Conservation (phyloP, 2,113 vertebrate species). For the Tor tambroides region DNA sequence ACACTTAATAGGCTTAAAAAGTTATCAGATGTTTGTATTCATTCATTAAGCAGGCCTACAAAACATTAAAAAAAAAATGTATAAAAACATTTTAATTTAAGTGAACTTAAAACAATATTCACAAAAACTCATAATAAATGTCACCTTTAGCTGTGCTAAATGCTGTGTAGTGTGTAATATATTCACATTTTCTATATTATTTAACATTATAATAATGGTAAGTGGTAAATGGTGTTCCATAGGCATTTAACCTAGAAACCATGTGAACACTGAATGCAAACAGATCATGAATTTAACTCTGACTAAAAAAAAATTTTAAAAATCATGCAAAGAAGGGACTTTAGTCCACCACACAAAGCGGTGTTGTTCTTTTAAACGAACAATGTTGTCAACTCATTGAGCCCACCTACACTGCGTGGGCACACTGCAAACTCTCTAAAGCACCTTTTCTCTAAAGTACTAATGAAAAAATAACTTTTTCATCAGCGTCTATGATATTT, state of each 20-base stretch:
- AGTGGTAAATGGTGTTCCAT: background rate
- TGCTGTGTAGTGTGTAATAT: too few species aligned
- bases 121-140: too few species aligned
- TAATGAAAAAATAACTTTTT: slow-evolving; percentile 30
- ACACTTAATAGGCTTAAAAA: too few species aligned
- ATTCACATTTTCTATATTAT: too few species aligned
- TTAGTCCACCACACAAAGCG: background rate
- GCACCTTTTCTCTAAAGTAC: background rate
- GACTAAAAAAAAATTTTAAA: too few species aligned
- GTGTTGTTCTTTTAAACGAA: slow-evolving; percentile 18
- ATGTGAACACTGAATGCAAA: background rate
- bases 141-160: too few species aligned
- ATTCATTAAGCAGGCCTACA: too few species aligned
- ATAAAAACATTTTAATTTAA: too few species aligned
- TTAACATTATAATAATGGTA: background rate
- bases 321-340: background rate
- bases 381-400: slow-evolving; percentile 22
- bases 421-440: background rate
- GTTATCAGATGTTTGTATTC: too few species aligned
- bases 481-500: slow-evolving; percentile 25
- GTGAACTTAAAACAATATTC: too few species aligned
- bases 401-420: slow-evolving; percentile 25
- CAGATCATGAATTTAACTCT: background rate
- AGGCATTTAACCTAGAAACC: background rate
- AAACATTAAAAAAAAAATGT: too few species aligned